Conservation (phyloP, 2,113 vertebrate species). For the Chinchilla lanigera region DNA sequence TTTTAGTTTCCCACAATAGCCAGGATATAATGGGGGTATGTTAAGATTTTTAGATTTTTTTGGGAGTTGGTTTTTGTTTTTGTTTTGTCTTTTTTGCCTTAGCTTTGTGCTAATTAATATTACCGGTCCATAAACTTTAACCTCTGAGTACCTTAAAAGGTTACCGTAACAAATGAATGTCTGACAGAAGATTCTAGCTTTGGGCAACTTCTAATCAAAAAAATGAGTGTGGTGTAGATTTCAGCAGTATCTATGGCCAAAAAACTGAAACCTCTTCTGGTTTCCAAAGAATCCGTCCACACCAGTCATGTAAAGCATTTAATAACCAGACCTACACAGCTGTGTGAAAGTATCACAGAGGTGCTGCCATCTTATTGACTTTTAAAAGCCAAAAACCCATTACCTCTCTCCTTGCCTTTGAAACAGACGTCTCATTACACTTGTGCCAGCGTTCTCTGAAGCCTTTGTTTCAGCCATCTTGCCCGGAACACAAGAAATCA, state of each 20-base stretch:
- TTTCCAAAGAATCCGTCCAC: neutral
- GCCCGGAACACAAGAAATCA: neutral
- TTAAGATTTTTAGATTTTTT: conserved; percentile 12
- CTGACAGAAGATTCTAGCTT: neutral
- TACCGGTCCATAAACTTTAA: neutral
- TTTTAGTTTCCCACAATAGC: neutral
- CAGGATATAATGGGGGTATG: neutral
- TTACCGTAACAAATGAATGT: neutral
- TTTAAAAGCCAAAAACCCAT: too few relatives aligned
- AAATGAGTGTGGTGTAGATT: neutral
- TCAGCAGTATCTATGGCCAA: neutral
- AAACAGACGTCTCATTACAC: neutral
- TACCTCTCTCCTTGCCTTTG: neutral
- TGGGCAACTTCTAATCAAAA: neutral
- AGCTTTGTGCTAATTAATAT: neutral
- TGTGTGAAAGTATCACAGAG: neutral
- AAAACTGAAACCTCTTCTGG: neutral
- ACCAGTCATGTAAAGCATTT: neutral
- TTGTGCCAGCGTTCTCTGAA: neutral
- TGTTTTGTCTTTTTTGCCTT: neutral
- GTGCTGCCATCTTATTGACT: neutral
- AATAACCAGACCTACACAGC: neutral
- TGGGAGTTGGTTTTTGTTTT: neutral
- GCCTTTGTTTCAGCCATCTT: neutral
- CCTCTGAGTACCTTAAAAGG: neutral